A percentile compares a stretch with the other conserved stretches of the same genome.
These are phyloP conservation scores for Drosophila paramelanica DNA, from an alignment of 2,888 invertebrate species.

Conservation along the genomic window DNA sequence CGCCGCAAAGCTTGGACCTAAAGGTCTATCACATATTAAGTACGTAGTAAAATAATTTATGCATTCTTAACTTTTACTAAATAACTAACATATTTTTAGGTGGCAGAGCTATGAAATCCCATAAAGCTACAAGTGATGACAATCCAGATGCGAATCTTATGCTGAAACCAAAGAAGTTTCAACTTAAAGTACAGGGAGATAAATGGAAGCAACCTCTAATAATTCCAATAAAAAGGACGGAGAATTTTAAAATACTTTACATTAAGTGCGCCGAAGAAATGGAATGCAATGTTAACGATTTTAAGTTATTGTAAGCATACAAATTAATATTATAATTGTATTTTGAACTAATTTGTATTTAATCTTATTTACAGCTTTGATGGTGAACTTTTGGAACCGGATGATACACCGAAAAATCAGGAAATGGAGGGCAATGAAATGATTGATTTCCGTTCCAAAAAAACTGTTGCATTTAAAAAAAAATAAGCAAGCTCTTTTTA, in stretches of 20 bases:
- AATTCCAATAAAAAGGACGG: constrained; percentile 69
- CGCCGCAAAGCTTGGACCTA: constrained; percentile 78
- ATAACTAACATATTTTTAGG: constrained; percentile 39
- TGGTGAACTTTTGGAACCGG: constrained; percentile 76
- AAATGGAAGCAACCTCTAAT: constrained; percentile 76
- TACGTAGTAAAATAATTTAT: constrained; percentile 40
- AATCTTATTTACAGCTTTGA: constrained; percentile 73
- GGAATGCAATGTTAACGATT: constrained; percentile 54
- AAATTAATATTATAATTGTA: neutral
- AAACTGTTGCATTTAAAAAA: neutral
- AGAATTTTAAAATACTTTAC: constrained; percentile 76
- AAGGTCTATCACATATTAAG: constrained; percentile 78
- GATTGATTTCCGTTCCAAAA: constrained; percentile 72
- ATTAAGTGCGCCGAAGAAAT: constrained; percentile 82
- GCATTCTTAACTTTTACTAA: neutral
- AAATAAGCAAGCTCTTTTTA: neutral
- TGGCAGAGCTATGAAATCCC: constrained; percentile 62
- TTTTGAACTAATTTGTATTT: neutral
- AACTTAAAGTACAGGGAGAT: constrained; percentile 81
- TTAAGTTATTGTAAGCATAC: constrained; percentile 53
- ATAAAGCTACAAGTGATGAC: neutral
- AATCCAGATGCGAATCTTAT: constrained; percentile 29
- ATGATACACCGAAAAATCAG: constrained; percentile 77
- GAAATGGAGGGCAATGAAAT: constrained; percentile 83
- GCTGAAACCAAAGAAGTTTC: constrained; percentile 58